phyloP scores from a whole-genome alignment of 2,888 invertebrate species.

The Pseudococcus longispinus region DNA sequence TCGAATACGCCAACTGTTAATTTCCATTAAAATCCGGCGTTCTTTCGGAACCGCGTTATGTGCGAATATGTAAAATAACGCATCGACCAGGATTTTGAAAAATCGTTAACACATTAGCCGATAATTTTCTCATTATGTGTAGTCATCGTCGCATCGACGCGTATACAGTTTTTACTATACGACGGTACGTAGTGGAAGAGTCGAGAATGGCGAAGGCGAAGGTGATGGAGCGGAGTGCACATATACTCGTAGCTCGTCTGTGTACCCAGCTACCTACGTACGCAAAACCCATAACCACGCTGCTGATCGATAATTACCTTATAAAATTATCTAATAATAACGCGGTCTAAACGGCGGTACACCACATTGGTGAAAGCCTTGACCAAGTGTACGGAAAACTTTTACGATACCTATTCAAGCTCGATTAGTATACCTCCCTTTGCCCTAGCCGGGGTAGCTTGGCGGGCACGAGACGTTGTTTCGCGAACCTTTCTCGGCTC shows the following conservation, averaged over 20 bases:
- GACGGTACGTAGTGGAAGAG: background rate
- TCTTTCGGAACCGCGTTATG: background rate
- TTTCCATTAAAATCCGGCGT: background rate
- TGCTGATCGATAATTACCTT: conserved; percentile 30
- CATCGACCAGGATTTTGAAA: background rate
- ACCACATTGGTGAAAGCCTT: background rate
- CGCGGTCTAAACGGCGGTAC: background rate
- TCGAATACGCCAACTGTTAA: conserved; percentile 24
- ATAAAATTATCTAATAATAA: conserved; percentile 23
- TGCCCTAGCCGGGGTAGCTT: background rate
- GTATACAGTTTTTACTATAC: background rate
- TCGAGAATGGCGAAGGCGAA: background rate
- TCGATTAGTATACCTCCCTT: background rate
- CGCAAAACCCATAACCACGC: background rate
- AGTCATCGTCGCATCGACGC: background rate
- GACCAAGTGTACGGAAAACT: conserved; percentile 5
- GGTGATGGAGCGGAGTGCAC: background rate
- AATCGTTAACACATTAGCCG: background rate
- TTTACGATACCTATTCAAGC: conserved; percentile 17
- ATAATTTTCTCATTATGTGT: background rate
- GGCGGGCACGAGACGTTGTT: background rate
- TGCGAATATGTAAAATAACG: background rate
- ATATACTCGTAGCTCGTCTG: background rate
- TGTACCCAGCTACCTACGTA: background rate
- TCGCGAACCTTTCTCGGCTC: background rate